Base-by-base conservation (phyloP, 64 coral and sea anemone species). In the Cladopsammia gracilis region DNA sequence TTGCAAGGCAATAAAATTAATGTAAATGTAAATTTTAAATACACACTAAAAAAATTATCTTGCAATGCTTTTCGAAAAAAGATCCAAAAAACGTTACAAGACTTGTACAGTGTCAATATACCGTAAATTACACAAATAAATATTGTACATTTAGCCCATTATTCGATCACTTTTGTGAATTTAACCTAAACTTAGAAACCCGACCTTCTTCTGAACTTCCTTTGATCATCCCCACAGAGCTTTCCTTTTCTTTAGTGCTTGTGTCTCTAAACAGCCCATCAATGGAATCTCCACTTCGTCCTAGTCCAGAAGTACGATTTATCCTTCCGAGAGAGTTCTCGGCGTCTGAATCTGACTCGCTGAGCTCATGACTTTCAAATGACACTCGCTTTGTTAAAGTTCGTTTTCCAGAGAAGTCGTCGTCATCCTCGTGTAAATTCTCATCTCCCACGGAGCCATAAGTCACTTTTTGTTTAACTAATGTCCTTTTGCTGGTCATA, bases 401-500 rank as follows among this genome's bases (percentile, higher is more conserved):
- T 84, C 45, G 25, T 24, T 84, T 84, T n/a, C 60, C 80, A 6
- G 16, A 23, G 19, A 67, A 67, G 42, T 84, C 61, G 2, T 84
- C 80, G 60, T 61, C 61, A 64, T 57, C 74, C 10, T 74, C 58
- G 11, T 74, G 46, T 11, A 68, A 79, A 48, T 83, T 91, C 9
- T 49, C 25, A 25, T 91, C 69, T 47, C 44, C 67, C 69, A 58
- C 64, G 13, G 12, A 58, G 19, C 54, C 67, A 6, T 62, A 83
- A 58, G 80, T 71, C 78, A 72, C 70, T 72, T 83, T 71, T 80
- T 91, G 89, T 72, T 91, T 91, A 46, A 91, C 80, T 20, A 91
- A 75, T 59, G 89, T 42, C 51, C 71, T 83, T 64, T 91, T 91
- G 1, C 34, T 50, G 20, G 16, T 50, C 80, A 84, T 84, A 25